Conservation (phyloP, 1,140 invertebrate species). For the Bombus superbus region DNA sequence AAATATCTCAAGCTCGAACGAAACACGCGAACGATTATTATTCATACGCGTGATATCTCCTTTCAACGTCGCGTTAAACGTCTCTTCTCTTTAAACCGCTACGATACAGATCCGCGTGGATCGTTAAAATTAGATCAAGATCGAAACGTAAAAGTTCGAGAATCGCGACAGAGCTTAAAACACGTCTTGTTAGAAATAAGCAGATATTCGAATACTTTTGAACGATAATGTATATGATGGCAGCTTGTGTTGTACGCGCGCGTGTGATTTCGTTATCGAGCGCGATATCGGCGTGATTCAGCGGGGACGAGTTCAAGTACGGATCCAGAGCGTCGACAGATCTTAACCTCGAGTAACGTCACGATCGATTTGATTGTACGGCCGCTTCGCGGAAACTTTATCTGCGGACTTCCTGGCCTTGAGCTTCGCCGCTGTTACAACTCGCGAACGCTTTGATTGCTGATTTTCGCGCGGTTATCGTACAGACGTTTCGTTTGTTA, state of each 20-base stretch:
- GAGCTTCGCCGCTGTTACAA: not conserved
- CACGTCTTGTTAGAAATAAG: no score
- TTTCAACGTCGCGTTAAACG: no score
- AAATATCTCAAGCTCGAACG: no score
- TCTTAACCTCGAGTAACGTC: constrained; percentile 57
- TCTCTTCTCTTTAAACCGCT: no score
- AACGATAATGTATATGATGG: not conserved
- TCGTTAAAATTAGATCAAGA: no score
- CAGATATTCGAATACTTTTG: not conserved
- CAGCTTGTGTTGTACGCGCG: no score
- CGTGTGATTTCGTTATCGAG: constrained; percentile 18
- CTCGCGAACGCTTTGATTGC: not conserved
- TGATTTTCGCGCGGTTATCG: not conserved
- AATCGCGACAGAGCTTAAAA: no score
- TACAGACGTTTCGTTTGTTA: not conserved
- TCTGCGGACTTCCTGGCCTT: not conserved
- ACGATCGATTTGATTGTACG: constrained; percentile 22
- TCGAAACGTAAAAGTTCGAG: no score
- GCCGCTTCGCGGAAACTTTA: constrained; percentile 18
- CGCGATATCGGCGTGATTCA: constrained; percentile 47
- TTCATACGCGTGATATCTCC: no score
- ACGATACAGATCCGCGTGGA: no score
- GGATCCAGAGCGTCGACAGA: constrained; percentile 34
- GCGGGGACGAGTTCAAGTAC: constrained; percentile 45
- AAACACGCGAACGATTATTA: no score